These are phyloP conservation scores for Colinus virginianus DNA, from an alignment of 2,113 vertebrate genomes.

Conservation along the genomic window DNA sequence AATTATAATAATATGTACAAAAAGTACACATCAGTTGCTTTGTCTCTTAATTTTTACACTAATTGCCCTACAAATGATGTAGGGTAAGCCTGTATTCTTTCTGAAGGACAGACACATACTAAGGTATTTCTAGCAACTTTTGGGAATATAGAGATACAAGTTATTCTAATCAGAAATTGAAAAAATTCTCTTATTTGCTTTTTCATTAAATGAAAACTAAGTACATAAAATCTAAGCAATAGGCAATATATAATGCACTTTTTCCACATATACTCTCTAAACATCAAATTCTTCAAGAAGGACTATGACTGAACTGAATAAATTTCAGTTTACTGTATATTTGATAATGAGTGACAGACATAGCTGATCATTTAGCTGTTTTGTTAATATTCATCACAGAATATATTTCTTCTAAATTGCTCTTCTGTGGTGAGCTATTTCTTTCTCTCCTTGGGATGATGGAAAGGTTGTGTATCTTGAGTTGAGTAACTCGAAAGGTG, in stretches of 20 bases:
- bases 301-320: constrained; percentile 16
- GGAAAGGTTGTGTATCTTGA: not conserved
- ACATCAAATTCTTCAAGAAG: constrained; percentile 16
- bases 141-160: not conserved
- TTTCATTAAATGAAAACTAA: constrained; percentile 70
- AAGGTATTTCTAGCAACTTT: not conserved
- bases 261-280: not conserved
- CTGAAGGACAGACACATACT: not conserved
- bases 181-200: constrained; percentile 66
- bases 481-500: not conserved
- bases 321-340: not conserved
- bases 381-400: constrained; percentile 75
- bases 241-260: not conserved
- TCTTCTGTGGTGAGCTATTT: constrained; percentile 51
- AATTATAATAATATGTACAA: constrained; percentile 31
- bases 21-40: constrained; percentile 84
- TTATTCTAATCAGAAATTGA: not conserved
- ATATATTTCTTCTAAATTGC: constrained; percentile 79
- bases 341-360: not conserved
- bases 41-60: constrained; percentile 32
- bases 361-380: not conserved
- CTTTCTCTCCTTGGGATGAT: not conserved
- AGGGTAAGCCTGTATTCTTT: constrained; percentile 27
- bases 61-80: constrained; percentile 34
- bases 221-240: constrained; percentile 20